Base-by-base conservation (phyloP, 2,113 vertebrate species). In the Narcine bancroftii region DNA sequence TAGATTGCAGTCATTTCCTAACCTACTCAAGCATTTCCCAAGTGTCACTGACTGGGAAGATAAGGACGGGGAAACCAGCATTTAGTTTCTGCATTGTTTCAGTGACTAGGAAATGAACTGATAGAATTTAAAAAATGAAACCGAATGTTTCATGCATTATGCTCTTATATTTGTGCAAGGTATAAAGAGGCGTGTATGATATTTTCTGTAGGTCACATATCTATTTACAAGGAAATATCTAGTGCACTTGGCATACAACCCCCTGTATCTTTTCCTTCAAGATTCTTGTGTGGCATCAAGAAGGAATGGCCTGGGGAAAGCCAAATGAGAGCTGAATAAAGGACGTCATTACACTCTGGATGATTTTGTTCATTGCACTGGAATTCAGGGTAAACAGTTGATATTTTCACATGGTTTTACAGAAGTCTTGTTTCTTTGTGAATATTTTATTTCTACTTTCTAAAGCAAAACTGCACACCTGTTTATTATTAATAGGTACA, bases 1-100 rank as follows among this genome's bases (percentile, higher is more conserved):
- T 91, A 69, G 89, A 91, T 91, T 91, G 89, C 63, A 69, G 60
- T 91, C 89, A 69, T 91, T 91, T 65, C 87, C 56, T 87, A 87
- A 87, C 53, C 81, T 17, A 69, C 89, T 91, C 89, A 66, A 71
- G 89, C 89, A 69, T 91, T 91, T 45, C 63, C 89, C 66, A 91
- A 91, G 89, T 91, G 63, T 91, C 89, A 65, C 39, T 66, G 63
- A 91, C 36, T 69, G 39, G 89, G 89, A 69, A 45, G 63, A 91
- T 69, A 66, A 69, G 89, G 89, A 33, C 63, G 45, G 89, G 42
- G 65, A 69, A 45, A 66, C 29, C 63, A 91, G 63, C 33, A 47
- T 91, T 91, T 69, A 91, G 89, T 91, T 91, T 91, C 89, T 91
- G 65, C 26, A 45, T 36, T 69, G 89, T 69, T 91, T 65, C 89